Base-by-base conservation (phyloP, 2,888 invertebrate genomes). In the Tribolium freemani region DNA sequence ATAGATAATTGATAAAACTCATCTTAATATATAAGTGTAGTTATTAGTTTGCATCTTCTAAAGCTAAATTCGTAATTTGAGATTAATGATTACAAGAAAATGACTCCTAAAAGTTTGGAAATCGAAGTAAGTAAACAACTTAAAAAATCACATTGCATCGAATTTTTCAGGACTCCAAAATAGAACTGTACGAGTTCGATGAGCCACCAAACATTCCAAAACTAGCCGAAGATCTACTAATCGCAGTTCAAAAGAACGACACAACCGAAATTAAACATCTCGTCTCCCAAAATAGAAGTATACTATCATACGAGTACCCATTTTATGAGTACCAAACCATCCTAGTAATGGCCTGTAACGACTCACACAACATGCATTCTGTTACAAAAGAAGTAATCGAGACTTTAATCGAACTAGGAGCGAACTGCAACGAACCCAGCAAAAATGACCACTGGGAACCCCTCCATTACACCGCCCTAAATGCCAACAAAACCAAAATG, bases 401-500 rank as follows among this genome's bases (percentile, higher is more conserved):
- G 9, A 57, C 26, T 26, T 54, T 67, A 4, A 67, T 67, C 8
- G 5, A 56, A 3, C 9, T 67, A 3, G 67, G 67, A 2, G 67
- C 56, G 8, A 45, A 56, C 57, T 44, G n/a, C 3, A 48, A n/a
- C 13, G 13, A 48, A 57, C 46, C 57, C 2, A 57, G 48, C 21
- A 9, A 6, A 48, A 45, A 21, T 6, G 67, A 67, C 31, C 45
- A 56, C n/a, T 67, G 67, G 67, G 48, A 46, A 44, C 46, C 67
- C 8, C 9, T 67, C 30, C 67, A 67, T 44, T 67, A 67, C 48
- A 45, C 53, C 0, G 13, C 53, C 8, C 13, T 38, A 1, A 53
- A 64, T 8, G 16, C n/a, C 2, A 64, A 53, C 31, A 4, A 45
- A 54, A 44, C 2, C 1, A 38, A 45, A 3, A 13, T 64, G 9